Percentiles rank a stretch among this genome's conserved stretches.
phyloP scores from a whole-genome alignment of 2,888 invertebrate species.

The Ectobius pallidus region DNA sequence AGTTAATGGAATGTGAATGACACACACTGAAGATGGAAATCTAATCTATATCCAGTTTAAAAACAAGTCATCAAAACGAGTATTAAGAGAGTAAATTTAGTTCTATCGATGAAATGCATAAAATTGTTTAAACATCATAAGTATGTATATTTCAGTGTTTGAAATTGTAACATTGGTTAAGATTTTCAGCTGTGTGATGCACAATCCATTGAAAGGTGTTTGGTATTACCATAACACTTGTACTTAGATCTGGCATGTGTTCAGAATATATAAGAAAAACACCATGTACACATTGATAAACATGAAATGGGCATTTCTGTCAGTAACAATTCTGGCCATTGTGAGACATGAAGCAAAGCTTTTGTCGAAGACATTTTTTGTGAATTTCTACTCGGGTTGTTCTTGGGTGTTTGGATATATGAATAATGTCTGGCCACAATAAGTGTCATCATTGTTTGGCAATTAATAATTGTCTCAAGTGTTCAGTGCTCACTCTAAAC shows the following conservation, averaged over 20 bases:
- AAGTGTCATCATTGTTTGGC: constrained; percentile 31
- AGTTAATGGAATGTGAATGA: constrained; percentile 40
- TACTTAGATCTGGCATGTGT: constrained; percentile 35
- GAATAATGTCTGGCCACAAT: constrained; percentile 16
- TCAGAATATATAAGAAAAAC: constrained; percentile 27
- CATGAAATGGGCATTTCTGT: constrained; percentile 26
- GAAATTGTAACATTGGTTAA: neutral
- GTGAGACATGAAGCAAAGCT: constrained; percentile 33
- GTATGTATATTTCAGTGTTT: constrained; percentile 3
- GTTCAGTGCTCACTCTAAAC: constrained; percentile 18
- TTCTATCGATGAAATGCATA: too few species aligned
- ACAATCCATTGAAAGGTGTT: constrained; percentile 37
- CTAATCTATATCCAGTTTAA: neutral
- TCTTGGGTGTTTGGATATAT: constrained; percentile 32
- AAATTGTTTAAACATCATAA: neutral
- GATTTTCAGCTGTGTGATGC: constrained; percentile 37
- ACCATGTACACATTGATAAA: constrained; percentile 27
- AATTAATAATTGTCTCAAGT: constrained; percentile 15
- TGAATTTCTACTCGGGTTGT: constrained; percentile 32
- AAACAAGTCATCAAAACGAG: neutral
- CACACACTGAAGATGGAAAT: constrained; percentile 19
- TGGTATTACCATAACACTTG: constrained; percentile 26
- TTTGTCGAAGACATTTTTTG: constrained; percentile 28
- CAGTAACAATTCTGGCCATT: constrained; percentile 22
- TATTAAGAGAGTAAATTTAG: too few species aligned